Percentiles rank a stretch among this genome's conserved stretches.
These are phyloP conservation scores for Apus apus DNA, from an alignment of 2,113 vertebrate species.

Conservation along the genomic window DNA sequence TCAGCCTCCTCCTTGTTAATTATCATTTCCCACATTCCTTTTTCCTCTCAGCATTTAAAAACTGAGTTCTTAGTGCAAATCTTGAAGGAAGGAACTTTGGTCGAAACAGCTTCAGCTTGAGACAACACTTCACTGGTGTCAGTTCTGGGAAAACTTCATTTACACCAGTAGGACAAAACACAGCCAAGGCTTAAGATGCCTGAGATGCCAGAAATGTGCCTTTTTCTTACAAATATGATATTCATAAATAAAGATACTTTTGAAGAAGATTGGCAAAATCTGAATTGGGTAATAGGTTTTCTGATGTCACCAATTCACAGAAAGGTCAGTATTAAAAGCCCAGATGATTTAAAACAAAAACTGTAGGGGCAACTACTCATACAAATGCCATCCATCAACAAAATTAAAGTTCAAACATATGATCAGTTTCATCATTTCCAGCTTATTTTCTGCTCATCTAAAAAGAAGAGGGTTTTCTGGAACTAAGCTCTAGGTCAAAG, in stretches of 20 bases:
- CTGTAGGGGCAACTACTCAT: neutral
- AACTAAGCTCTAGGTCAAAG: constrained; percentile 42
- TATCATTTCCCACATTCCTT: neutral
- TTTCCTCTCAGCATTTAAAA: constrained; percentile 35
- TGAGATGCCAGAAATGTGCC: constrained; percentile 4
- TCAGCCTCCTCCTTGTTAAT: neutral
- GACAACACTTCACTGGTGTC: neutral
- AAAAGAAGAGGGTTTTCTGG: neutral
- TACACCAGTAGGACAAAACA: constrained; percentile 8
- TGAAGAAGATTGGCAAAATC: constrained; percentile 41
- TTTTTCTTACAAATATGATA: neutral
- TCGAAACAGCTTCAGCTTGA: constrained; percentile 14
- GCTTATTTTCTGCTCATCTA: constrained; percentile 19
- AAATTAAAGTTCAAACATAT: constrained; percentile 52
- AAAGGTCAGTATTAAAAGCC: constrained; percentile 25
- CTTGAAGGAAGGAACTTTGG: constrained; percentile 34
- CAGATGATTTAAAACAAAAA: constrained; percentile 31
- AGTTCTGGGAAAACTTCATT: constrained; percentile 42
- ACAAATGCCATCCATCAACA: constrained; percentile 14
- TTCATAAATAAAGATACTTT: constrained; percentile 17
- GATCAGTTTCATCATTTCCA: constrained; percentile 42
- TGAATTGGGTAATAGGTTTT: constrained; percentile 22
- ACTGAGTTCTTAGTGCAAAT: constrained; percentile 25
- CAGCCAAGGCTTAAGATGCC: neutral
- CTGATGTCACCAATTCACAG: constrained; percentile 51